Conservation (phyloP, 1,140 invertebrate species). For the Gryllus bimaculatus region DNA sequence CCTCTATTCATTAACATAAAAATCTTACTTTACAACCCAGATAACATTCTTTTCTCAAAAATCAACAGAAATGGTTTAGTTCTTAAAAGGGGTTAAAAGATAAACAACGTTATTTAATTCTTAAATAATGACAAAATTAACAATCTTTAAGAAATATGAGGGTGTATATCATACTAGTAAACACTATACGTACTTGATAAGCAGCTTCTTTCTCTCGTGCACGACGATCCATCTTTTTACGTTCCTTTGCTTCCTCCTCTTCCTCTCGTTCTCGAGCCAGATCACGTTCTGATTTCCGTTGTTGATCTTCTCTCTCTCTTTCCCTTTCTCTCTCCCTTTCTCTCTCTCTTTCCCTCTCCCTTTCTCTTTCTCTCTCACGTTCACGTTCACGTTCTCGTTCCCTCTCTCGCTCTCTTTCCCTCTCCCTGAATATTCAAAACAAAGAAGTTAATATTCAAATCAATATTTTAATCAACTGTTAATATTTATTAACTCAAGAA, state of each 20-base stretch:
- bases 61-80: no score
- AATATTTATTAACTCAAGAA: no score
- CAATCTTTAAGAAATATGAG: no score
- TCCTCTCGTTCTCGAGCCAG: constrained; percentile 70
- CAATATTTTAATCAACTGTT: no score
- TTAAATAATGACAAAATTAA: no score
- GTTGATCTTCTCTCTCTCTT: constrained; percentile 26
- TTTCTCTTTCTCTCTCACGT: constrained; percentile 35
- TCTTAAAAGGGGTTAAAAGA: no score
- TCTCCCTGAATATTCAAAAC: constrained; percentile 2
- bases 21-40: no score
- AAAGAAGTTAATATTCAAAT: no score
- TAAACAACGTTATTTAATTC: no score
- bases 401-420: constrained; percentile 10
- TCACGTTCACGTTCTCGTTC: constrained; percentile 8
- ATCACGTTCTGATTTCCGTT: constrained; percentile 46
- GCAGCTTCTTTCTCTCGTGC: constrained; percentile 87
- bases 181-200: constrained; percentile 64
- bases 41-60: no score
- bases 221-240: constrained; percentile 81
- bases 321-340: constrained; percentile 34
- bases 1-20: no score
- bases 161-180: no score
- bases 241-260: constrained; percentile 83
- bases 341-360: constrained; percentile 27